Base-by-base conservation (phyloP, 2,888 invertebrate genomes). In the Parochlus steinenii region DNA sequence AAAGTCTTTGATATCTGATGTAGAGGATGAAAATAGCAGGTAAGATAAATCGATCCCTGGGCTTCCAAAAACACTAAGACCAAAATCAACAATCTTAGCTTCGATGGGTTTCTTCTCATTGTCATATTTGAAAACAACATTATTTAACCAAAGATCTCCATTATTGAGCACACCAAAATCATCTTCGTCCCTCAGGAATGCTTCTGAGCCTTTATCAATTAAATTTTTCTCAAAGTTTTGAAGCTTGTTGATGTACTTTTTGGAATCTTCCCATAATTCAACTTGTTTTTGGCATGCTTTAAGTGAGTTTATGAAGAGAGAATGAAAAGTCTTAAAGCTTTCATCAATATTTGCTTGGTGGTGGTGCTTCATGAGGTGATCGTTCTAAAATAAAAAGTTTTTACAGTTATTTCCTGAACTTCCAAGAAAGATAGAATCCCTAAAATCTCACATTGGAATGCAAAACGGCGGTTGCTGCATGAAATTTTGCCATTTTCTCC, bases 131-230 rank as follows among this genome's bases (percentile, higher is more conserved):
- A 38, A 38, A 15, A 38, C 15, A 11, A 38, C 19, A 26, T 38
- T 38, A 5, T 38, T 30, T 5, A 29, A 10, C 38, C 38, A 38
- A 11, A 38, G 31, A 31, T 38, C 38, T 12, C 33, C 33, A 24
- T 38, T 33, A 23, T 18, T 24, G 3, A 38, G 30, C 19, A 33
- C 33, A 12, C 23, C 28, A 17, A 38, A 38, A 16, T 38, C 38
- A 24, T 19, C 23, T 5, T 14, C 6, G 15, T 18, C 10, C 11
- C 24, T 11, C 12, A 25, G 14, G 17, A 38, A 29, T 23, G 33
- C 24, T 22, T 38, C 38, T 3, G 23, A 12, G 1, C 10, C 19
- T 26, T 28, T 27, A 6, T 34, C 34, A 28, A 34, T 28, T 22
- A 34, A 22, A 11, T 34, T 34, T 4, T 20, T 27, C 15, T 34